Base-by-base conservation (phyloP, 2,113 vertebrate species). In the Chlamydotis undulata region DNA sequence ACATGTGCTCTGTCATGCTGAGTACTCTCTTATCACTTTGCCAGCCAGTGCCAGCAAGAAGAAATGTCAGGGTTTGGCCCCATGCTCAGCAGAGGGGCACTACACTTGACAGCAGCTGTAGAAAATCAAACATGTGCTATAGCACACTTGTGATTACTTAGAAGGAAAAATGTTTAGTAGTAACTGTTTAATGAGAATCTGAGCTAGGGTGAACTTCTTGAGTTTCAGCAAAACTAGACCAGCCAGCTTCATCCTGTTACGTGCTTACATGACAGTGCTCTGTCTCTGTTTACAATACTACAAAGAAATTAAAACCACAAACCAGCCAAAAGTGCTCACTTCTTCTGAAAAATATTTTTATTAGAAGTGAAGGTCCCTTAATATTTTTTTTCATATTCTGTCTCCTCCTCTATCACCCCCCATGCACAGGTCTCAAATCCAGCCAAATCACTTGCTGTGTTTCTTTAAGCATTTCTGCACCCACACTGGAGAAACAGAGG, bases 41-140 rank as follows among this genome's bases (percentile, higher is more conserved):
- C 35, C 28, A 33, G 29, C 4, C 6, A 4, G 9, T 53, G 17
- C 25, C 1, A 83, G 64, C 45, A 77, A 33, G 35, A 83, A 39
- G 33, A 87, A 81, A 56, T 16, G 11, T 19, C 35, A 77, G 31
- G 26, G 12, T 64, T 73, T 69, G 59, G 28, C 7, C 47, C 29
- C 1, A 0, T 26, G 17, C 63, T 77, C 2, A 0, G 45, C 2
- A 2, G 60, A 25, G 19, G 24, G 11, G 19, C 23, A 43, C 0
- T 0, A 16, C 71, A 12, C 43, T 31, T 50, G 17, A 24, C 1
- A 8, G 59, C 9, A 77, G 24, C 53, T 80, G 67, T 39, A 28
- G 65, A 71, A 83, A 64, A 24, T 19, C 29, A 76, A 83, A 29
- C 7, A n/a, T 18, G 9, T 28, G 22, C 29, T 37, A 19, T 2